Conservation (phyloP, 2,888 invertebrate species). For the Podotricha telesiphe region DNA sequence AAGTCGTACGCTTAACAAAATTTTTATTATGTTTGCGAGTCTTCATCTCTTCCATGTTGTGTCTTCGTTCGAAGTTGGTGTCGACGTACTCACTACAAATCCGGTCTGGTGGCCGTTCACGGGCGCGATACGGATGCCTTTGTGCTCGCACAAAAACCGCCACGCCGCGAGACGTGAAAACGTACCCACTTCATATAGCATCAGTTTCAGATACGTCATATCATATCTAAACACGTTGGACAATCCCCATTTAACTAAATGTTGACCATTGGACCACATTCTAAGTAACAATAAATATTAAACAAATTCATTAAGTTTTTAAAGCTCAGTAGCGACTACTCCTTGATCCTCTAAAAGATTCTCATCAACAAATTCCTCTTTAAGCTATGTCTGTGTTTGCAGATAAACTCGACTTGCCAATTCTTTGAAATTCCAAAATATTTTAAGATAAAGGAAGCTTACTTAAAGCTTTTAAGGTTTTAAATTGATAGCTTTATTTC, state of each 20-base stretch:
- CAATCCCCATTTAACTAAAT: too few relatives aligned
- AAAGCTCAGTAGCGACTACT: too few relatives aligned
- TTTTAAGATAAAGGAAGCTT: too few relatives aligned
- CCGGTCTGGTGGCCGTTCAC: slow-evolving; percentile 16
- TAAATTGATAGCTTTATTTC: too few relatives aligned
- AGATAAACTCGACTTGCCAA: background rate
- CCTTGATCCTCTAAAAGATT: too few relatives aligned
- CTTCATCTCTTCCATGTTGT: slow-evolving; percentile 1
- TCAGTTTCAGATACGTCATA: background rate
- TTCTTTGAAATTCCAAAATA: background rate
- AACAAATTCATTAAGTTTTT: too few relatives aligned
- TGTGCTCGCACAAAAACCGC: slow-evolving; percentile 18
- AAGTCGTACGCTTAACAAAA: background rate
- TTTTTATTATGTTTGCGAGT: slow-evolving; percentile 5
- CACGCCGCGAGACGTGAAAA: slow-evolving; percentile 18
- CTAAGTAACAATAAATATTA: too few relatives aligned
- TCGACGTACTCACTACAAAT: slow-evolving; percentile 16
- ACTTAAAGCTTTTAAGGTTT: too few relatives aligned
- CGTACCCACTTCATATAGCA: slow-evolving; percentile 6
- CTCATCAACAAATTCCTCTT: too few relatives aligned
- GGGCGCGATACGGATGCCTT: slow-evolving; percentile 16
- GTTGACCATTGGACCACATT: too few relatives aligned
- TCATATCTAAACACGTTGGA: background rate
- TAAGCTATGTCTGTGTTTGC: too few relatives aligned
- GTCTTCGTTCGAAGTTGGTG: slow-evolving; percentile 20